Evolutionary conservation across 1,140 invertebrate genomes (phyloP).

Genomic region (Tetramorium alpestre): DNA sequence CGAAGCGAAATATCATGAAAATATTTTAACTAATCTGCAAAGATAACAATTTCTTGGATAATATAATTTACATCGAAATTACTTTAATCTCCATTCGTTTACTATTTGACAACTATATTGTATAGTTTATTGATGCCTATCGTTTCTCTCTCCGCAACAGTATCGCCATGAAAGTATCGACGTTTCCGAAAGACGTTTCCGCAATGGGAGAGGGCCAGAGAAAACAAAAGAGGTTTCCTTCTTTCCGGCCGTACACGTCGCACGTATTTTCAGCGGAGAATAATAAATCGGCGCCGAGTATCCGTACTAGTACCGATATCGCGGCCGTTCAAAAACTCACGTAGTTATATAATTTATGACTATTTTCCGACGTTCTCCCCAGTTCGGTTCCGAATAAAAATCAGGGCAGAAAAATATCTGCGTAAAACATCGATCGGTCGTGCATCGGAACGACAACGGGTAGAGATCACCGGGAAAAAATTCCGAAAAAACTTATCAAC

Average conservation of each 20-base stretch:
- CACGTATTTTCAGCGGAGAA: constrained; percentile 60
- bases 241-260: constrained; percentile 51
- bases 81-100: neutral
- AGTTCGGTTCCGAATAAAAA: constrained; percentile 49
- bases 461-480: neutral
- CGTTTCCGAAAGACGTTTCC: constrained; percentile 42
- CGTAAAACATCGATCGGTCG: constrained; percentile 50
- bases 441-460: neutral
- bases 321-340: constrained; percentile 62
- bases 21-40: neutral
- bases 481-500: constrained; percentile 20
- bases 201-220: neutral
- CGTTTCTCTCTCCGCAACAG: neutral
- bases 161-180: constrained; percentile 3
- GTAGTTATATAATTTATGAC: constrained; percentile 65
- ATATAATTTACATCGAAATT: constrained; percentile 11
- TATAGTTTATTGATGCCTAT: constrained; percentile 25
- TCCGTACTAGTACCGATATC: constrained; percentile 45
- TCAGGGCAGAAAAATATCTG: constrained; percentile 62
- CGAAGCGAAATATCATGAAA: neutral
- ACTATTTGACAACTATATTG: neutral
- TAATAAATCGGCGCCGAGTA: constrained; percentile 60
- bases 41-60: neutral
- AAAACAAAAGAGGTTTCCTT: constrained; percentile 43
- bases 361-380: constrained; percentile 42